phyloP scores from a whole-genome alignment of 2,888 invertebrate species.

The Polydrusus cervinus region DNA sequence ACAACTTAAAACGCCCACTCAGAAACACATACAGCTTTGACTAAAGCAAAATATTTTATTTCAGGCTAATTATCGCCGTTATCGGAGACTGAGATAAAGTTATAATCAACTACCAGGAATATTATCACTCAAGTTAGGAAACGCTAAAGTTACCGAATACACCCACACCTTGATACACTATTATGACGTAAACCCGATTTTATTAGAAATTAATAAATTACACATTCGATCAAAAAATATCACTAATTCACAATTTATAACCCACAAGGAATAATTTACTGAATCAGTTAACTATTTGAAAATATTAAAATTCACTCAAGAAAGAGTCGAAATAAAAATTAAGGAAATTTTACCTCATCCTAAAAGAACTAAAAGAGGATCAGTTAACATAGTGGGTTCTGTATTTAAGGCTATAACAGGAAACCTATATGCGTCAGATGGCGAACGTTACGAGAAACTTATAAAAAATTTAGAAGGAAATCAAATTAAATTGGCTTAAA shows the following conservation, averaged over 20 bases:
- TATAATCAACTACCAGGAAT: too few relatives aligned
- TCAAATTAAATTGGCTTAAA: background rate
- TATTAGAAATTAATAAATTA: slow-evolving; percentile 25
- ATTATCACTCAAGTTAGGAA: slow-evolving; percentile 16
- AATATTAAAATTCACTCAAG: too few relatives aligned
- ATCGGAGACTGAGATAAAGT: too few relatives aligned
- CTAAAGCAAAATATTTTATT: background rate
- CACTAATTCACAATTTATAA: too few relatives aligned
- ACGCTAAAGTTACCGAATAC: slow-evolving; percentile 20
- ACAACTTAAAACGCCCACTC: too few relatives aligned
- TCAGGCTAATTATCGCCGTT: too few relatives aligned
- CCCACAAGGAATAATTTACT: too few relatives aligned
- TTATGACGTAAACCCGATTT: slow-evolving; percentile 21
- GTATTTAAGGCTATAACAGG: slow-evolving; percentile 17
- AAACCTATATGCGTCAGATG: slow-evolving; percentile 5
- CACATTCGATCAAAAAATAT: background rate
- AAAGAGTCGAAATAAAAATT: too few relatives aligned
- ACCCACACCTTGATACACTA: slow-evolving; percentile 26
- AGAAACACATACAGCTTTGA: too few relatives aligned
- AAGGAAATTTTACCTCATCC: slow-evolving; percentile 1
- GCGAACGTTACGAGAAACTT: slow-evolving; percentile 1
- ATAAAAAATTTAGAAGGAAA: slow-evolving; percentile 2
- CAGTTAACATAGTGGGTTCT: background rate
- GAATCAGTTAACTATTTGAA: too few relatives aligned
- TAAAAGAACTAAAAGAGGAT: slow-evolving; percentile 10